A percentile compares a stretch with the other conserved stretches of the same genome.
These are phyloP conservation scores for Leptinotarsa lineolata DNA, from an alignment of 1,140 invertebrate species.

Conservation along the genomic window DNA sequence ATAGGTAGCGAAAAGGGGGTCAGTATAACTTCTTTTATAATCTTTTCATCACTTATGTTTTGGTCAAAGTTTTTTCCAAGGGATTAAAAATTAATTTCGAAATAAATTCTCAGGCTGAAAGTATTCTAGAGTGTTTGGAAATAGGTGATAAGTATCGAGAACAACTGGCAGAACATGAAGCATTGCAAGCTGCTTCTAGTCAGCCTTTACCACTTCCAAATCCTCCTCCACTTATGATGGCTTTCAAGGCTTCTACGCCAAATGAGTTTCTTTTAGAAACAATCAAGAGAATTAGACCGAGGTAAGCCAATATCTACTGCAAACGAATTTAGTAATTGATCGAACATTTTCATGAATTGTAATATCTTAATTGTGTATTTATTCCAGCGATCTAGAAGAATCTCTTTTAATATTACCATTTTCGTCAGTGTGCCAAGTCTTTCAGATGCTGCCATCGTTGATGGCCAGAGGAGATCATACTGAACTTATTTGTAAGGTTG, in stretches of 20 bases:
- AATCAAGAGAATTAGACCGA: conserved; percentile 75
- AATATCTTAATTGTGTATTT: no score
- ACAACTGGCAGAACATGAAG: conserved; percentile 57
- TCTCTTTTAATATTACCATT: conserved; percentile 85
- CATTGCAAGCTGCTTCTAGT: conserved; percentile 50
- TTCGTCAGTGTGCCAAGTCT: conserved; percentile 76
- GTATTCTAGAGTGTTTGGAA: conserved; percentile 85
- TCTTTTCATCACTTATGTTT: no score
- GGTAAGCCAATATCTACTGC: conserved; percentile 54
- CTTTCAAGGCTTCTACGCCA: conserved; percentile 71
- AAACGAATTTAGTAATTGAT: not conserved
- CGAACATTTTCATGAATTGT: not conserved
- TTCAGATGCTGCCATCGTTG: conserved; percentile 72
- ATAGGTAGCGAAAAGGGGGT: conserved; percentile 84
- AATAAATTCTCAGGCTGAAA: conserved; percentile 70
- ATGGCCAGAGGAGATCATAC: conserved; percentile 69
- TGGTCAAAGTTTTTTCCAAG: no score
- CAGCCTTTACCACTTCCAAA: conserved; percentile 53
- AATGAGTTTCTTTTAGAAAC: conserved; percentile 83
- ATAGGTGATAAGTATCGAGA: conserved; percentile 72
- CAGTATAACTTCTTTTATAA: conserved; percentile 22
- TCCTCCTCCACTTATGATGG: conserved; percentile 76
- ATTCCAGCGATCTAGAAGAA: conserved; percentile 86
- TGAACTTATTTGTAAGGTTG: conserved; percentile 76
- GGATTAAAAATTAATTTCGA: no score